Conservation (phyloP, 2,113 vertebrate species). For the Scomber scombrus region DNA sequence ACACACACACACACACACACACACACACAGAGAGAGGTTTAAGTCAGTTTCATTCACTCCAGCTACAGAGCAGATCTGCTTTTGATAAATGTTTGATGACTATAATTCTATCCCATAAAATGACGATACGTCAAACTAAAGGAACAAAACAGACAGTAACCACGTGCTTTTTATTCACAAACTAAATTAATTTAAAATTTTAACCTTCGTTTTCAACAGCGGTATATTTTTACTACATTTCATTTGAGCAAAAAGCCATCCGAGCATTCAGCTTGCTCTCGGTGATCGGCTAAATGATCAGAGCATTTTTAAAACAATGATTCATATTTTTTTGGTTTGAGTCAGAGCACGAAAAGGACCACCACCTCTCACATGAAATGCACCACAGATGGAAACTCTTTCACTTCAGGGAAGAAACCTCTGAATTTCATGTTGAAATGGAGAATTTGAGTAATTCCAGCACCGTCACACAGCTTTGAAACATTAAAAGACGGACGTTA, state of each 20-base stretch:
- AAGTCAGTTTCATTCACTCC: too few species aligned
- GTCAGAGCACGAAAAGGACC: not conserved
- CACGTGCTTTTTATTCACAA: too few species aligned
- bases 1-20: too few species aligned
- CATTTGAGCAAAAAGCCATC: not conserved
- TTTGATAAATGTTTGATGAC: too few species aligned
- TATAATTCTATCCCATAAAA: too few species aligned
- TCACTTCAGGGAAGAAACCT: constrained; percentile 31
- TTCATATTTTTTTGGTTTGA: not conserved
- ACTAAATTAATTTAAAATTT: too few species aligned
- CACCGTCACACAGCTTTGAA: not conserved
- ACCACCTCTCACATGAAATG: constrained; percentile 4
- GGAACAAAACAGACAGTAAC: too few species aligned
- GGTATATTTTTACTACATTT: not conserved
- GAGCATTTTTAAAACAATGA: not conserved
- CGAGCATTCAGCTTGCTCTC: not conserved
- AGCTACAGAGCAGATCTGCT: too few species aligned
- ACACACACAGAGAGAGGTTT: too few species aligned
- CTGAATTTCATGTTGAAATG: constrained; percentile 23
- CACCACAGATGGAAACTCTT: not conserved
- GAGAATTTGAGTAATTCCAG: constrained; percentile 6
- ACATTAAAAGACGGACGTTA: constrained; percentile 1
- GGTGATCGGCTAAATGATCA: not conserved
- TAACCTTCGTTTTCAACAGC: too few species aligned
- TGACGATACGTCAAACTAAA: too few species aligned